Conservation (phyloP, 2,797 vertebrate species). For the Gymnopithys bicolor region DNA sequence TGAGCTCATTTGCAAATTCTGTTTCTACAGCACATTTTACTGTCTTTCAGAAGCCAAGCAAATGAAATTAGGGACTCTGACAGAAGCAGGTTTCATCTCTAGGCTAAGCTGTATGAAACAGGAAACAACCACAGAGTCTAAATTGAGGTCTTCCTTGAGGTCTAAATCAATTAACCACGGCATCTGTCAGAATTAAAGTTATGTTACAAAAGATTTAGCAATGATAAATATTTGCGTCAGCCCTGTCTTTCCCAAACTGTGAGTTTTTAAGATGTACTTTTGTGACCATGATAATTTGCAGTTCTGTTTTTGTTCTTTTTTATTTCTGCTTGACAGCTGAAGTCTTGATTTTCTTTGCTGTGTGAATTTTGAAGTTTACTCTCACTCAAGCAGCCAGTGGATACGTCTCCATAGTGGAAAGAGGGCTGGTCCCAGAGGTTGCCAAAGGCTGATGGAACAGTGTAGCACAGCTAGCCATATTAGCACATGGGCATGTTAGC, state of each 20-base stretch:
- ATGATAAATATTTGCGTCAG: background rate
- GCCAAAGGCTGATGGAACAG: background rate
- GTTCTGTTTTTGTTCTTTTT: background rate
- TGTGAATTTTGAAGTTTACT: background rate
- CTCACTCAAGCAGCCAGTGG: background rate
- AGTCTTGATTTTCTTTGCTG: background rate
- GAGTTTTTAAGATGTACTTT: background rate
- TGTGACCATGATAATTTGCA: background rate
- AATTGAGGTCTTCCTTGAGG: constrained; percentile 28
- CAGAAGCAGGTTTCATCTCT: constrained; percentile 10
- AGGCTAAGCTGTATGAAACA: background rate
- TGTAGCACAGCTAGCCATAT: accelerated
- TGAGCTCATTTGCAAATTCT: background rate
- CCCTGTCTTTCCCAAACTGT: background rate
- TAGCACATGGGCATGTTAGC: background rate
- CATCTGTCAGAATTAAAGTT: background rate
- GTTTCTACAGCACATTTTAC: background rate
- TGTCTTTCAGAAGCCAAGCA: background rate
- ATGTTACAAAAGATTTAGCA: background rate
- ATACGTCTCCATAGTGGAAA: background rate
- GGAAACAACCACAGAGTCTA: background rate
- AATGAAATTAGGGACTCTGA: constrained; percentile 22
- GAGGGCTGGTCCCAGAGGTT: background rate
- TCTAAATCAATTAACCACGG: constrained; percentile 48
- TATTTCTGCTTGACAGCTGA: background rate